phyloP scores from a whole-genome alignment of 2,797 vertebrate genomes.

The Mus caroli region DNA sequence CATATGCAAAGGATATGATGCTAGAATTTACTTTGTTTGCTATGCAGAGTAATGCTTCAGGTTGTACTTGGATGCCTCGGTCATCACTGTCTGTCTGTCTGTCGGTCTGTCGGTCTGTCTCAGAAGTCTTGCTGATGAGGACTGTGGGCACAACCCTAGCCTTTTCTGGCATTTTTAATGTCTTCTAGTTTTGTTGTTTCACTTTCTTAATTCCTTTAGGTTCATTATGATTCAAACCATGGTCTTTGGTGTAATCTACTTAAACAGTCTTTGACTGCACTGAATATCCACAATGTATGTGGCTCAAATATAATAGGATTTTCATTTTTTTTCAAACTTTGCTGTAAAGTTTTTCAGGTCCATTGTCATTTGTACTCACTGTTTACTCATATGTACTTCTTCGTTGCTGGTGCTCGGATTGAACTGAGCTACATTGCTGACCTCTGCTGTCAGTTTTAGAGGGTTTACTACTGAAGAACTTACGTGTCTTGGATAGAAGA shows the following conservation, averaged over 20 bases:
- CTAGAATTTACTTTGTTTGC: neutral
- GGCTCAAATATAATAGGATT: neutral
- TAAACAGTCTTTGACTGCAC: slow-evolving; percentile 1
- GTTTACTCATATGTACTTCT: neutral
- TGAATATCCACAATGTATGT: neutral
- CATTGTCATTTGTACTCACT: neutral
- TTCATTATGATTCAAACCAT: slow-evolving; percentile 29
- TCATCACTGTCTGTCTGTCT: neutral
- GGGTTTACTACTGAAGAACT: slow-evolving; percentile 21
- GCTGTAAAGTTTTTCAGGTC: neutral
- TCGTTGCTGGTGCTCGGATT: neutral
- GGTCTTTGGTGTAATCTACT: neutral
- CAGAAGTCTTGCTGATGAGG: neutral
- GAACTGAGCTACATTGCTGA: neutral
- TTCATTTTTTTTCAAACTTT: slow-evolving; percentile 23
- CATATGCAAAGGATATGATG: neutral
- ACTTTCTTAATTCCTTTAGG: neutral
- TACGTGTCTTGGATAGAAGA: neutral
- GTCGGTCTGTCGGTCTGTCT: no score
- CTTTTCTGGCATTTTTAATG: neutral
- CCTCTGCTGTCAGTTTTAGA: neutral
- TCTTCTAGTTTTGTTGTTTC: neutral
- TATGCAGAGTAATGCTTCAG: neutral
- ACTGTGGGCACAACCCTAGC: neutral
- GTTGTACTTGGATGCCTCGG: neutral